Evolutionary conservation across 2,797 vertebrate genomes (phyloP), one percentile per base, ranked within the genome.

Genomic region (Eulemur rubriventer): DNA sequence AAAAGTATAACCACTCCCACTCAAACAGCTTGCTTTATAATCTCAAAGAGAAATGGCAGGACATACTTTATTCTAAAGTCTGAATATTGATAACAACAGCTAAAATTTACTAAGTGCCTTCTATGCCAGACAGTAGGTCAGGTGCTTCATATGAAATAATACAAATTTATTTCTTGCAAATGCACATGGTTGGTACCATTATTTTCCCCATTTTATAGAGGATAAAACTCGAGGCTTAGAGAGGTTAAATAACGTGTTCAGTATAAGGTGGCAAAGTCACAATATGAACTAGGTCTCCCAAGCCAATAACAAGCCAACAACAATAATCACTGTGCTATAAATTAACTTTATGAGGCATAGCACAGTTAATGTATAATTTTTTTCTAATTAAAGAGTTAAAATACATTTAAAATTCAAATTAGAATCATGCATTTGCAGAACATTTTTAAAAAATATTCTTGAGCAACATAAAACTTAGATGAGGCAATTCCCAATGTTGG

Each of bases 1-100:
- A 84, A 83, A 97, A 95, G 78, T 88, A 57, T 63, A 92, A 89
- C 16, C 22, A 87, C 20, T 14, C 80, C n/a, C 20, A 94, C 48
- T 96, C 33, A 46, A 91, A 92, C 7, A 75, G 4, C 33, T 73
- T 94, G 82, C 48, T 67, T 97, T 91, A 89, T 73, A 81, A 90
- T 76, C 50, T 84, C 83, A 76, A 70, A 73, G 11, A 96, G 33
- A 95, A 95, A 95, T 63, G 52, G 38, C 59, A 81, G 33, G 41
- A 91, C 8, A 89, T 22, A 82, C 7, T 94, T 91, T 48, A 83
- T 52, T 91, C 70, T 86, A 79, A 93, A 35, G 43, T 61, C 84
- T 92, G 59, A 94, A 59, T 17, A 61, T 10, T 72, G 57, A 75
- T 46, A 82, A 78, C 7, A 55, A 65, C 26, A 92, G 59, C 70